Evolutionary conservation across 2,113 vertebrate species (phyloP).

Genomic region (Cephalopterus ornatus): DNA sequence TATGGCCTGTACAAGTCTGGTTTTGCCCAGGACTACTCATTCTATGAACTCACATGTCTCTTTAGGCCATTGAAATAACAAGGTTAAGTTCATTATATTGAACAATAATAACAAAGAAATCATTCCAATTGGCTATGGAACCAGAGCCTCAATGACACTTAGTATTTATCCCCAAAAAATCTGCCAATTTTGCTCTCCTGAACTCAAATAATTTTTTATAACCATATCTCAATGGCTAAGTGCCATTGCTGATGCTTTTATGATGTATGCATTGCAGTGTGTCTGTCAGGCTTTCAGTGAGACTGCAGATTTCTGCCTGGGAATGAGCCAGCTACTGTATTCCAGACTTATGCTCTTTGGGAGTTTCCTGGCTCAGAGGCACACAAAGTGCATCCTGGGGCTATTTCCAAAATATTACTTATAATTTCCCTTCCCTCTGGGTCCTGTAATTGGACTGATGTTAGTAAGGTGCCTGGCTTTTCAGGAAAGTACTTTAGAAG

Average conservation of each 20-base stretch:
- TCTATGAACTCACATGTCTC: background rate
- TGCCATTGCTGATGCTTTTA: background rate
- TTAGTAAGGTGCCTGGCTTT: background rate
- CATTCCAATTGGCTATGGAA: background rate
- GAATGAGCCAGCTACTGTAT: background rate
- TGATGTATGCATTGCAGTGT: background rate
- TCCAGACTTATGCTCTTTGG: background rate
- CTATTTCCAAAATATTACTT: conserved; percentile 26
- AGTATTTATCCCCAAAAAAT: background rate
- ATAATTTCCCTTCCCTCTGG: background rate
- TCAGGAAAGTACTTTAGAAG: background rate
- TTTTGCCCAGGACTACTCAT: background rate
- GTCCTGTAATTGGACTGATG: background rate
- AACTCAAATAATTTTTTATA: background rate
- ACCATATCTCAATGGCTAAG: background rate
- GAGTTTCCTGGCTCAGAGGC: background rate
- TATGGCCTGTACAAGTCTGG: background rate
- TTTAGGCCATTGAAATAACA: background rate
- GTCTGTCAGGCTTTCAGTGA: background rate
- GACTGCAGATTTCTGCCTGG: background rate
- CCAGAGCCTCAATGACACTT: background rate
- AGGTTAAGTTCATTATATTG: background rate
- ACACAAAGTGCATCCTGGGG: background rate
- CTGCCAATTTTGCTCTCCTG: background rate
- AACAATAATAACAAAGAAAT: background rate